These are phyloP conservation scores for Torymus tubicola DNA, from an alignment of 2,888 invertebrate genomes.

Conservation along the genomic window DNA sequence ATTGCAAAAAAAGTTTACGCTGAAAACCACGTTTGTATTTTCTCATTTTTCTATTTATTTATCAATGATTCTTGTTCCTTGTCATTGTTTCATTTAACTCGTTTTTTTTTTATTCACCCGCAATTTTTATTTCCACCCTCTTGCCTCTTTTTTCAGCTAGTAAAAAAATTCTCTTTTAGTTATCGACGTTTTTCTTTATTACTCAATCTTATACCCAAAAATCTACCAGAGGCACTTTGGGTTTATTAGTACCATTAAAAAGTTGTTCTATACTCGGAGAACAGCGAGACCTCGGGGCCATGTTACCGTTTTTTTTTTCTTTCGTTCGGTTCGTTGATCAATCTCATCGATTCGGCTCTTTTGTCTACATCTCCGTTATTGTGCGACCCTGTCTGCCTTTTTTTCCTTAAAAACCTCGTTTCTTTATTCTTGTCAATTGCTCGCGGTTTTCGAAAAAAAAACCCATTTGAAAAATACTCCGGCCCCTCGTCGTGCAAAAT, in stretches of 20 bases:
- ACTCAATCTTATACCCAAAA: conserved; percentile 76
- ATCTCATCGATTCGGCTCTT: conserved; percentile 18
- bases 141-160: not conserved
- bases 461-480: not conserved
- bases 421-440: conserved; percentile 22
- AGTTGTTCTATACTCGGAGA: conserved; percentile 46
- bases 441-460: no score
- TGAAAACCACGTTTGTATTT: not conserved
- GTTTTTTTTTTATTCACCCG: no score
- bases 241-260: conserved; percentile 76
- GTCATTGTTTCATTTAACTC: no score
- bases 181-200: conserved; percentile 57
- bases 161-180: conserved; percentile 39
- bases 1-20: conserved; percentile 11
- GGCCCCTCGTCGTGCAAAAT: conserved; percentile 34
- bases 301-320: conserved; percentile 55
- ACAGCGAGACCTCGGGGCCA: conserved; percentile 58
- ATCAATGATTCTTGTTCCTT: no score
- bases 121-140: not conserved
- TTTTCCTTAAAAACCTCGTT: conserved; percentile 52
- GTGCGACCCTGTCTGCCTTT: conserved; percentile 57
- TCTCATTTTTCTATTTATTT: no score
- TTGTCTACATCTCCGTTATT: conserved; percentile 30
- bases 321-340: not conserved
- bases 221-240: conserved; percentile 77